Conservation (phyloP, 2,888 invertebrate genomes). For the Zelleria hepariella region DNA sequence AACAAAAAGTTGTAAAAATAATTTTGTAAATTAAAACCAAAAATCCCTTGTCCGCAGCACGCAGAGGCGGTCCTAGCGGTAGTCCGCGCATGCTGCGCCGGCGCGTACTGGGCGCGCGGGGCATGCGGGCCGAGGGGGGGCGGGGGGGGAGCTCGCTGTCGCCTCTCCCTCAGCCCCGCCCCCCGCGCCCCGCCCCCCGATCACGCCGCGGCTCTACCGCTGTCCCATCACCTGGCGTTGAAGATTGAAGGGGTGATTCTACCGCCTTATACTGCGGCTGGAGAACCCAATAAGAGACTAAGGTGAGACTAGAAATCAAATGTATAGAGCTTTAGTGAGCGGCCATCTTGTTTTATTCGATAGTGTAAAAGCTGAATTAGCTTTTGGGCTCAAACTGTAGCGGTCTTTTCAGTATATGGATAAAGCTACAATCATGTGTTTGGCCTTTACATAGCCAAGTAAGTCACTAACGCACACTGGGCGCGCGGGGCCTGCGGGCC, state of each 20-base stretch:
- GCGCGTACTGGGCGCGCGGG: conserved; percentile 87
- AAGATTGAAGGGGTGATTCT: conserved; percentile 94
- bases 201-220: conserved; percentile 86
- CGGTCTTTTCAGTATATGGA: too few species aligned
- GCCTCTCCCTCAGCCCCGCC: conserved; percentile 53
- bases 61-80: conserved; percentile 43
- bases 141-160: conserved; percentile 57
- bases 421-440: too few species aligned
- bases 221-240: conserved; percentile 88
- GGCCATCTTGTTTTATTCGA: too few species aligned
- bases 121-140: conserved; percentile 82
- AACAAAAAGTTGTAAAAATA: too few species aligned
- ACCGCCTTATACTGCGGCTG: conserved; percentile 46
- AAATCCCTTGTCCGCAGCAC: conserved; percentile 27
- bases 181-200: conserved; percentile 75
- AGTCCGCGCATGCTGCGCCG: conserved; percentile 70
- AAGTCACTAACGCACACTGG: conserved; percentile 84
- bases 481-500: conserved; percentile 83
- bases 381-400: too few species aligned
- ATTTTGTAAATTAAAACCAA: neutral
- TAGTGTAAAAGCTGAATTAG: too few species aligned
- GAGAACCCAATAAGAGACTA: neutral
- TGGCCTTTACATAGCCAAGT: too few species aligned
- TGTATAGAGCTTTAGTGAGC: neutral
- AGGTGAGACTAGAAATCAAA: neutral